Base-by-base conservation (phyloP, 2,888 invertebrate species). In the Hemithea aestivaria region DNA sequence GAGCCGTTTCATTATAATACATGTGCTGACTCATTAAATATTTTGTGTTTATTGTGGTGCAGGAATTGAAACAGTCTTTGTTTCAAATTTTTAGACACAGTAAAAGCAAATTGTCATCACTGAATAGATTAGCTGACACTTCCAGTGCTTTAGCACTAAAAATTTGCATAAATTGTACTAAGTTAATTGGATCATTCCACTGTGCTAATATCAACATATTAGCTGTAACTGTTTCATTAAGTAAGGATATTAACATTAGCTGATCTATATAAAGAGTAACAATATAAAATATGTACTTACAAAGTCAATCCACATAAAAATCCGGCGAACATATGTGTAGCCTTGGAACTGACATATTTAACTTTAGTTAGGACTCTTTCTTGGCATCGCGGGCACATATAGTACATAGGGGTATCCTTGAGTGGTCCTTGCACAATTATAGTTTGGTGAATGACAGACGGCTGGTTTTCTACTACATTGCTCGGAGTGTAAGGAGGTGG, bases 301-400 rank as follows among this genome's bases (percentile, higher is more conserved):
- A 73, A 53, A 40, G 81, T 77, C 31, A 75, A 66, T 33, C 85
- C 87, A 60, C 76, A 82, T 49, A 85, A 58, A 42, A 84, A 85
- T 28, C 85, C 87, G 50, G 84, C 81, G 10, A 80, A 35, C 68
- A 85, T 62, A 43, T 87, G 84, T 37, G 85, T 84, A 60, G 72
- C 78, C 22, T 62, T 66, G 6, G 84, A 72, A 53, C 68, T 82
- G n/a, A 70, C 66, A 59, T 74, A 70, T 45, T 73, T 53, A 24
- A 87, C 77, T 58, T 66, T 73, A 7, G 85, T 83, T 10, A 80
- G 48, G 8, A 70, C 61, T 48, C 67, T 68, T 53, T 75, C 62
- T 29, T 60, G 62, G 55, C 85, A 87, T 22, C 53, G 60, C 7
- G 70, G 73, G 45, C 87, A 87, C 31, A 65, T 66, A 31, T 66